phyloP scores from a whole-genome alignment of 2,113 vertebrate species.

The Hippopotamus amphibius region DNA sequence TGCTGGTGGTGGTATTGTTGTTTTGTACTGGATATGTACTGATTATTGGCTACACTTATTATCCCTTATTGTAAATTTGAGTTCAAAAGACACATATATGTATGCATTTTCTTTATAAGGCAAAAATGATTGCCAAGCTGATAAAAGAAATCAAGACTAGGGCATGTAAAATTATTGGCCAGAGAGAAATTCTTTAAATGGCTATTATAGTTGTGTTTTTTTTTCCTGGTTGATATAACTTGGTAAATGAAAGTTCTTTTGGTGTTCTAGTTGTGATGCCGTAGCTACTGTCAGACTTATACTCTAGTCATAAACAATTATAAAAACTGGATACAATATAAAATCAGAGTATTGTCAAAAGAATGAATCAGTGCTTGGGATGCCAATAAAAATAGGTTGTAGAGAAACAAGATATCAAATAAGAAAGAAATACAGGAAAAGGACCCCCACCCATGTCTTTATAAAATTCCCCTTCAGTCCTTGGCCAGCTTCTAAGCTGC shows the following conservation, averaged over 20 bases:
- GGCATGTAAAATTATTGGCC: not conserved
- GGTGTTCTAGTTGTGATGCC: not conserved
- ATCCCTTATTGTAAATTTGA: conserved; percentile 41
- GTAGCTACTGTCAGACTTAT: not conserved
- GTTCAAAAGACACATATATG: not conserved
- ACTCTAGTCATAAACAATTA: not conserved
- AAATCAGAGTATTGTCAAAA: conserved; percentile 4
- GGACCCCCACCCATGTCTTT: not conserved
- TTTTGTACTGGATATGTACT: not conserved
- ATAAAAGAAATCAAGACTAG: not conserved
- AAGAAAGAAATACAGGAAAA: not conserved
- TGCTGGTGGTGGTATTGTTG: not conserved
- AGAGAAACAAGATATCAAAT: not conserved
- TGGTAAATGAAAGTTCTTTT: not conserved
- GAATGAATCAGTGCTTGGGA: not conserved
- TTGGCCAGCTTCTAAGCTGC: not conserved
- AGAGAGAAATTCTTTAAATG: conserved; percentile 10
- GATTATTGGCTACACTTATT: not conserved
- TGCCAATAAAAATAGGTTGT: not conserved
- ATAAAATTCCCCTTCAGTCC: not conserved
- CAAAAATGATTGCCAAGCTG: not conserved
- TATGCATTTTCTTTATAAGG: conserved; percentile 12
- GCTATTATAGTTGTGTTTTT: not conserved
- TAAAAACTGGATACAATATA: conserved; percentile 45
- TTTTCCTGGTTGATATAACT: not conserved